These are phyloP conservation scores for Panthera tigris DNA, from an alignment of 2,113 vertebrate genomes.

Conservation along the genomic window DNA sequence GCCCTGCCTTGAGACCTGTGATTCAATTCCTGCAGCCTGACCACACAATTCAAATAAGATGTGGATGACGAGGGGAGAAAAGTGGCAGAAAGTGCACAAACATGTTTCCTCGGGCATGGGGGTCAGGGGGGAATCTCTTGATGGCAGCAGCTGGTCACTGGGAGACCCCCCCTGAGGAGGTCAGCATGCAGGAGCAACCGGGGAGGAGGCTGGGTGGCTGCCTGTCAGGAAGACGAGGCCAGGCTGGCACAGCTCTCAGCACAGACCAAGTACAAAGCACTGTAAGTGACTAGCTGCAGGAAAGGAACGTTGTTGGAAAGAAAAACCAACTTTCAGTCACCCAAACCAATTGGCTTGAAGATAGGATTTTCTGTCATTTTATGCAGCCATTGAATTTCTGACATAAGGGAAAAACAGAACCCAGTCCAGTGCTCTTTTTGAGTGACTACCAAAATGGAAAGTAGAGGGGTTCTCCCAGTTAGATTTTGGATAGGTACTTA, in stretches of 20 bases:
- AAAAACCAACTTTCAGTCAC: background rate
- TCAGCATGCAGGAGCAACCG: background rate
- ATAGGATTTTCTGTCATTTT: background rate
- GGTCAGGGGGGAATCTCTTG: background rate
- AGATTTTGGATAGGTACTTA: too few species aligned
- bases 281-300: background rate
- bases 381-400: background rate
- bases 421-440: background rate
- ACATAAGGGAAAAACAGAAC: background rate
- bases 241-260: background rate
- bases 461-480: background rate
- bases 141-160: background rate
- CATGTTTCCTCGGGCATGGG: background rate
- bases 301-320: constrained; percentile 15
- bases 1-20: background rate
- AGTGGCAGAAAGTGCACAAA: background rate
- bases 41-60: background rate
- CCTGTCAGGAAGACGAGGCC: background rate
- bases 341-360: background rate
- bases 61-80: background rate
- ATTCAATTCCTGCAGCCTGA: background rate
- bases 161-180: background rate
- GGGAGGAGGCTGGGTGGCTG: background rate
- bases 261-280: background rate
- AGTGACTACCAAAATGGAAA: background rate